These are phyloP conservation scores for Macrophya alboannulata DNA, from an alignment of 2,888 invertebrate species.

Conservation along the genomic window DNA sequence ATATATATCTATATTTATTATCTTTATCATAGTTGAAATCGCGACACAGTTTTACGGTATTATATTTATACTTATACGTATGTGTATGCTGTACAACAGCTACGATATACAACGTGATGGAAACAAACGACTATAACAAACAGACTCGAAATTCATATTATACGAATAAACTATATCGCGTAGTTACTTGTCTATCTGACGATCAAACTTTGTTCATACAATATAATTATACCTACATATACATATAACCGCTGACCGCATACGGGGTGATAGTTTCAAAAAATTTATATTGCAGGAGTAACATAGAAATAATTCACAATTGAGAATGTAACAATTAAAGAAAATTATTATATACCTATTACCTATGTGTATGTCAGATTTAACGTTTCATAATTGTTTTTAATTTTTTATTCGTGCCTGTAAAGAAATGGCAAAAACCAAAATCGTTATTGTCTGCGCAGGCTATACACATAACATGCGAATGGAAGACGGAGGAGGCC, in stretches of 20 bases:
- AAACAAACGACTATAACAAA: constrained; percentile 29
- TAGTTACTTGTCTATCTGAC: background rate
- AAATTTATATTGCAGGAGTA: background rate
- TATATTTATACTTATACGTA: too few relatives aligned
- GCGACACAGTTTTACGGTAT: constrained; percentile 6
- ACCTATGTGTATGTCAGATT: too few relatives aligned
- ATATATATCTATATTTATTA: background rate
- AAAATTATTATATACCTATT: background rate
- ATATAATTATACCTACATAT: background rate
- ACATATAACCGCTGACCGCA: background rate
- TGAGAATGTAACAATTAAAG: background rate
- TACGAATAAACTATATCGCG: background rate
- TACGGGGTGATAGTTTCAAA: background rate
- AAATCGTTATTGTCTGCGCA: constrained; percentile 45
- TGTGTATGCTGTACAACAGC: background rate
- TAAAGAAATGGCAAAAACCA: background rate
- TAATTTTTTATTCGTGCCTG: constrained; percentile 34
- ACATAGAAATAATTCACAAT: background rate
- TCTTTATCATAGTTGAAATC: background rate
- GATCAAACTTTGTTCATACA: background rate
- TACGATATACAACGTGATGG: background rate
- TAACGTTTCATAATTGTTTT: background rate
- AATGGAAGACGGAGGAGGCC: background rate
- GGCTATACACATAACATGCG: background rate
- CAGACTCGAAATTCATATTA: background rate